Percentiles rank a stretch among this genome's conserved stretches.
phyloP scores from a whole-genome alignment of 2,888 invertebrate genomes.

The Lucinisca nassula region DNA sequence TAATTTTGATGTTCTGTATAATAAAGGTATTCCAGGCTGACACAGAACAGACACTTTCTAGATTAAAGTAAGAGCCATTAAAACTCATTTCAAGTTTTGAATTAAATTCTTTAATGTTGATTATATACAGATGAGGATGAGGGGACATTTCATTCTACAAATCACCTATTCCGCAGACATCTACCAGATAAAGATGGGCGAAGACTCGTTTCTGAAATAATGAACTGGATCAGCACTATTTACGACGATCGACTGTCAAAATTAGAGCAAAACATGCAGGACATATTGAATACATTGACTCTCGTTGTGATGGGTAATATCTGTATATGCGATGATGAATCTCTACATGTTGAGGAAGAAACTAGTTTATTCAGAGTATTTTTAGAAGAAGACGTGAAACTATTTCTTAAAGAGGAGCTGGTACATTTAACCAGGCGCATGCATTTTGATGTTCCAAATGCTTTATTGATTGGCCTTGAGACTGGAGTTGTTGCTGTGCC shows the following conservation, averaged over 20 bases:
- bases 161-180: not conserved
- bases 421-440: not conserved
- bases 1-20: no score
- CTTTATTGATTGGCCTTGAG: not conserved
- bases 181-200: not conserved
- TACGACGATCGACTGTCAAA: not conserved
- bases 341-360: not conserved
- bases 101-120: no score
- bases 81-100: no score
- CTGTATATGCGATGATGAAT: not conserved
- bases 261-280: not conserved
- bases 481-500: not conserved
- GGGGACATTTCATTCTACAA: not conserved
- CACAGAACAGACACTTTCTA: no score
- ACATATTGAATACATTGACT: not conserved
- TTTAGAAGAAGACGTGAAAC: not conserved
- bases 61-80: no score
- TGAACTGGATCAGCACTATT: not conserved
- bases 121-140: not conserved
- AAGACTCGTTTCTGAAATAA: not conserved
- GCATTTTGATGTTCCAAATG: not conserved
- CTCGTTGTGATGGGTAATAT: not conserved
- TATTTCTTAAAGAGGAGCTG: not conserved
- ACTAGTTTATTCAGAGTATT: not conserved
- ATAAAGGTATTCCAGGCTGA: no score